These are phyloP conservation scores for Rhynchonycteris naso DNA, from an alignment of 2,797 vertebrate genomes.

Conservation along the genomic window DNA sequence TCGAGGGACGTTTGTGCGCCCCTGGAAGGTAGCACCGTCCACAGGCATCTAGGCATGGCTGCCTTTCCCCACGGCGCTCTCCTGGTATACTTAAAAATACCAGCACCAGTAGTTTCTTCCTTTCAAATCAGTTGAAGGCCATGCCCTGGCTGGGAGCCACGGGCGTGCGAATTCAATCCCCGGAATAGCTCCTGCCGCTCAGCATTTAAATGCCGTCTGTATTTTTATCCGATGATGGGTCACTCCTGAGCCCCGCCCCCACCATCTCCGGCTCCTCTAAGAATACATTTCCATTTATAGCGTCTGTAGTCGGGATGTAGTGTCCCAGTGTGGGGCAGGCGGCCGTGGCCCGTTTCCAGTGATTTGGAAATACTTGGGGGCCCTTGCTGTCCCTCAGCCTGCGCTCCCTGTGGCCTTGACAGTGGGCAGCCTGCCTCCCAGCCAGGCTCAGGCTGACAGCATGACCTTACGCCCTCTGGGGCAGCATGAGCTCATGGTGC, in stretches of 20 bases:
- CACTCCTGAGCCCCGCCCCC: slow-evolving; percentile 72
- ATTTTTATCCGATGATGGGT: slow-evolving; percentile 75
- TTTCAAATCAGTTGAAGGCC: slow-evolving; percentile 38
- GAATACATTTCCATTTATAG: slow-evolving; percentile 87
- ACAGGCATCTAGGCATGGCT: background rate
- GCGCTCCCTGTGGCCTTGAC: slow-evolving; percentile 77
- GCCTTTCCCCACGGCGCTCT: background rate
- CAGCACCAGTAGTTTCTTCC: background rate
- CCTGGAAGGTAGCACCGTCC: background rate
- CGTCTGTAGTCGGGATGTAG: slow-evolving; percentile 63
- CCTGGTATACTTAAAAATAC: background rate
- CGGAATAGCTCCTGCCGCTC: slow-evolving; percentile 69
- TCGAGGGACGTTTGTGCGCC: background rate
- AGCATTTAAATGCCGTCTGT: slow-evolving; percentile 56
- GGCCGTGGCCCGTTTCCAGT: slow-evolving; percentile 81
- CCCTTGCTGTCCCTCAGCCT: slow-evolving; percentile 49
- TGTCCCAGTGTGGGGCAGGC: slow-evolving; percentile 60
- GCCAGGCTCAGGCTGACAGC: slow-evolving; percentile 66
- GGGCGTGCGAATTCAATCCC: slow-evolving; percentile 36
- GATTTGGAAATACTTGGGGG: slow-evolving; percentile 73
- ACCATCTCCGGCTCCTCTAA: slow-evolving; percentile 77
- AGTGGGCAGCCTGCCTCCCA: slow-evolving; percentile 63
- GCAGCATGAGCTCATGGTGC: slow-evolving; percentile 69
- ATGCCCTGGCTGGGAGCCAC: slow-evolving; percentile 54
- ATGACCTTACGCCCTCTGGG: slow-evolving; percentile 81